Percentiles rank a stretch among this genome's conserved stretches.
Evolutionary conservation across 2,888 invertebrate species (phyloP).

Genomic region (Drosophila infuscata): DNA sequence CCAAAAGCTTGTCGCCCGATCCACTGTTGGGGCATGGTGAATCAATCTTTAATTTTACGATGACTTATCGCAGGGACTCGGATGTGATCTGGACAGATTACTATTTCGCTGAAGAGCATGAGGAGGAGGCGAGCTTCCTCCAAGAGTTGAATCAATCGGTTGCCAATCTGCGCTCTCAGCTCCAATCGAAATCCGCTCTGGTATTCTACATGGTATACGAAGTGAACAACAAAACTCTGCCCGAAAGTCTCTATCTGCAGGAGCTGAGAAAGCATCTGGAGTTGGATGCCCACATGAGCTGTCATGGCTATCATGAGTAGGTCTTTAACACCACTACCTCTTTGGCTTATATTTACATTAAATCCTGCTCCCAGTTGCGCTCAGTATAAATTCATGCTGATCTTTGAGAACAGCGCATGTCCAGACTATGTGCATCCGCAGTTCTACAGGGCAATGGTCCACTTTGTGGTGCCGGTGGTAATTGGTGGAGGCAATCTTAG

Average conservation of each 20-base stretch:
- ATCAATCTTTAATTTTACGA: slow-evolving; percentile 50
- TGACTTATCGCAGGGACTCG: slow-evolving; percentile 67
- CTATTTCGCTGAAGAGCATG: slow-evolving; percentile 25
- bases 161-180: neutral
- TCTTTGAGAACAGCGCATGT: slow-evolving; percentile 88
- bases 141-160: neutral
- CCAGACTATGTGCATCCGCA: slow-evolving; percentile 89
- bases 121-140: neutral
- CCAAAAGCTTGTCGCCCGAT: slow-evolving; percentile 4
- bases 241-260: slow-evolving; percentile 52
- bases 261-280: slow-evolving; percentile 41
- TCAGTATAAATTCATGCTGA: slow-evolving; percentile 88
- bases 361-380: slow-evolving; percentile 43
- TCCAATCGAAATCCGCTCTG: slow-evolving; percentile 24
- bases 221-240: slow-evolving; percentile 24
- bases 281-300: slow-evolving; percentile 33
- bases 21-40: neutral
- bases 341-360: neutral
- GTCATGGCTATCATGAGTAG: slow-evolving; percentile 40
- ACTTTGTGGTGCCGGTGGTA: slow-evolving; percentile 87
- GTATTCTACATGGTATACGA: slow-evolving; percentile 56
- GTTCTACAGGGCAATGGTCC: slow-evolving; percentile 63
- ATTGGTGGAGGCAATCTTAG: slow-evolving; percentile 88
- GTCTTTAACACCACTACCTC: neutral
- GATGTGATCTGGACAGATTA: slow-evolving; percentile 47